Evolutionary conservation across 2,888 invertebrate genomes (phyloP).

Genomic region (Lamellibrachia columna): DNA sequence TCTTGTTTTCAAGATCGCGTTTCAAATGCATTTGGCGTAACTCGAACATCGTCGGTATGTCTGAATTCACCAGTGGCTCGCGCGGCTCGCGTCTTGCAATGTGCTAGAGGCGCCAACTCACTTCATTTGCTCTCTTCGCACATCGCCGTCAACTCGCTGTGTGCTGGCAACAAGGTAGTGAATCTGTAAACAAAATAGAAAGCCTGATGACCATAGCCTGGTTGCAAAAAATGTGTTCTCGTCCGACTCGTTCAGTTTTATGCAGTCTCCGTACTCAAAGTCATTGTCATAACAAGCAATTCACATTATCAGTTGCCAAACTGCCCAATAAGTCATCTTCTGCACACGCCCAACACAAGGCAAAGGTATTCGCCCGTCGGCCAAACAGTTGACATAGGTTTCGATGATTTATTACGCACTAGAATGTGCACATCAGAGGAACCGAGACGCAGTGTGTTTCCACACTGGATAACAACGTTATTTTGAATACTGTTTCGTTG

Average conservation of each 20-base stretch:
- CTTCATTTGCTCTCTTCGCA: neutral
- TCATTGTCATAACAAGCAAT: neutral
- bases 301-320: neutral
- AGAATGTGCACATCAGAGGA: neutral
- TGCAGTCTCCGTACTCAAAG: neutral
- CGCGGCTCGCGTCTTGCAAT: neutral
- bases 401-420: neutral
- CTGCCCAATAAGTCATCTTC: neutral
- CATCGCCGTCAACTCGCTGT: neutral
- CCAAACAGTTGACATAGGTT: neutral
- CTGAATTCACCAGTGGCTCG: neutral
- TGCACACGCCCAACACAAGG: neutral
- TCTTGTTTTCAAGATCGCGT: neutral
- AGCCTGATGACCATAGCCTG: neutral
- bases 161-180: neutral
- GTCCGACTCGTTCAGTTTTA: neutral
- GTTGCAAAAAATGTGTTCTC: neutral
- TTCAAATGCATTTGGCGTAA: neutral
- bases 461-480: neutral
- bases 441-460: neutral
- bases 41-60: neutral
- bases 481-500: constrained; percentile 1
- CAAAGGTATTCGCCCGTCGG: constrained; percentile 6
- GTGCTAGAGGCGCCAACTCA: neutral
- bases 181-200: neutral